Percentiles rank a stretch among this genome's conserved stretches.
Evolutionary conservation across 2,888 invertebrate species (phyloP).

Genomic region (Agrenia bidenticulata): DNA sequence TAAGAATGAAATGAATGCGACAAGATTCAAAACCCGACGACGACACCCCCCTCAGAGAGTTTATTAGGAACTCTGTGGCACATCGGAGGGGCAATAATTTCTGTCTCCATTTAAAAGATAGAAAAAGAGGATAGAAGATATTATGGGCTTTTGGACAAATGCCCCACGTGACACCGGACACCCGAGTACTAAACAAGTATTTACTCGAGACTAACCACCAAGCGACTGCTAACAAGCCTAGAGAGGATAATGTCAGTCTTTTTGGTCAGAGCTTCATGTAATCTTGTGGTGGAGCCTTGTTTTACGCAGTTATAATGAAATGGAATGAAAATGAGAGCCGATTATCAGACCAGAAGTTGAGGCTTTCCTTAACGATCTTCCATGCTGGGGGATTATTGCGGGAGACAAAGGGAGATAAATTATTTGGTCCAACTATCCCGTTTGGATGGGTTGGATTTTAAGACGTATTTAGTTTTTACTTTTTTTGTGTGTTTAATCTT

Average conservation of each 20-base stretch:
- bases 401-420: background rate
- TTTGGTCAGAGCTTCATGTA: no score
- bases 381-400: background rate
- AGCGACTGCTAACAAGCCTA: no score
- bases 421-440: background rate
- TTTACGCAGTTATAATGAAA: background rate
- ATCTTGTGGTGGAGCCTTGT: slow-evolving; percentile 9
- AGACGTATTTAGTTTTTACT: no score
- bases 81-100: background rate
- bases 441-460: background rate
- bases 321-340: slow-evolving; percentile 11
- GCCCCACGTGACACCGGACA: slow-evolving; percentile 1
- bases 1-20: background rate
- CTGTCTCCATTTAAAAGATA: no score
- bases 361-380: background rate
- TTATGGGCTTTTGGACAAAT: background rate
- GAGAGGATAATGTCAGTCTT: no score
- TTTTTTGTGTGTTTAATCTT: no score
- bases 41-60: slow-evolving; percentile 20
- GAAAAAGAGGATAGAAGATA: background rate
- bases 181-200: background rate
- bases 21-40: slow-evolving; percentile 5
- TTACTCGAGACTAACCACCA: no score
- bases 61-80: slow-evolving; percentile 18
- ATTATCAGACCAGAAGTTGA: background rate